Percentiles rank a stretch among this genome's conserved stretches.
These are phyloP conservation scores for Grantiella picta DNA, from an alignment of 2,113 vertebrate genomes.

Conservation along the genomic window DNA sequence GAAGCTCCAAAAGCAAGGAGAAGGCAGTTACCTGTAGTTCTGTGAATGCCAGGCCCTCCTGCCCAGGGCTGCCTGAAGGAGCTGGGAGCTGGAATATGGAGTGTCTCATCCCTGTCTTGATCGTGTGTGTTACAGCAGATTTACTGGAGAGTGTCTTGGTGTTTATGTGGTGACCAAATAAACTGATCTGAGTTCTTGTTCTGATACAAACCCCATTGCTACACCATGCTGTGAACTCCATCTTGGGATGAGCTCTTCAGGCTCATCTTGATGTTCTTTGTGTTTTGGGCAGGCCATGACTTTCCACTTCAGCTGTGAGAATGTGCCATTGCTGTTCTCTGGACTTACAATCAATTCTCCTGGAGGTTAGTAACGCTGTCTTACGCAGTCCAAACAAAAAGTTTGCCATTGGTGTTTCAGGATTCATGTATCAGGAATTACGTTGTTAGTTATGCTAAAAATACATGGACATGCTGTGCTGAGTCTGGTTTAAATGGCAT, in stretches of 20 bases:
- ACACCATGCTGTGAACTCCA: neutral
- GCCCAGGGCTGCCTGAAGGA: neutral
- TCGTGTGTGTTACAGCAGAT: neutral
- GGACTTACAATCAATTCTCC: conserved; percentile 89
- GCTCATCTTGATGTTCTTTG: neutral
- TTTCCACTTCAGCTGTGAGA: conserved; percentile 86
- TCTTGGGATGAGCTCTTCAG: neutral
- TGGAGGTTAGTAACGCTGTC: conserved; percentile 82
- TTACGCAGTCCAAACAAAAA: neutral
- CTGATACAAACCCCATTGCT: neutral
- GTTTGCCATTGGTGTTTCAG: neutral
- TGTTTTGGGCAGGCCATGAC: conserved; percentile 83
- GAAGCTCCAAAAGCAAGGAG: neutral
- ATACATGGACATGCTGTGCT: accelerated
- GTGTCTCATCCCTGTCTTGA: neutral
- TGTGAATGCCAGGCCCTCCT: neutral
- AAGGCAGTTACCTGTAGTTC: neutral
- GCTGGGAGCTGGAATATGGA: neutral
- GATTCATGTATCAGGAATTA: neutral
- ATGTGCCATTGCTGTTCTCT: conserved; percentile 89
- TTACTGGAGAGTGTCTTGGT: neutral
- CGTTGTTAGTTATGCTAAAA: neutral
- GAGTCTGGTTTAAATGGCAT: neutral
- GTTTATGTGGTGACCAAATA: neutral
- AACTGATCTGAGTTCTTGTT: neutral